Percentiles rank a stretch among this genome's conserved stretches.
These are phyloP conservation scores for Isotomurus palustris DNA, from an alignment of 2,888 invertebrate genomes.

Conservation along the genomic window DNA sequence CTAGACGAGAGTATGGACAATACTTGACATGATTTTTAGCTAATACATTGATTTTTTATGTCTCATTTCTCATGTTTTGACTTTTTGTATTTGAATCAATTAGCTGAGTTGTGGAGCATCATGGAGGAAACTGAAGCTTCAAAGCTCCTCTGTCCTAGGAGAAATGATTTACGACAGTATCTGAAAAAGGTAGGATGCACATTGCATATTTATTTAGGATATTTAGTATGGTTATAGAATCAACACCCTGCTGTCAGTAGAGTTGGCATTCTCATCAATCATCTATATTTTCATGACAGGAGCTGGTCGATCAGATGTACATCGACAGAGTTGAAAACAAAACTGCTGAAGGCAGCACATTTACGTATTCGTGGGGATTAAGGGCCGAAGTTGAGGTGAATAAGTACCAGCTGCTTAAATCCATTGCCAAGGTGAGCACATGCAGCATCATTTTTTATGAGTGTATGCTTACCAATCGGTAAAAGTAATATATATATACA, in stretches of 20 bases:
- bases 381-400: slow-evolving; percentile 14
- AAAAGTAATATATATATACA: too few relatives aligned
- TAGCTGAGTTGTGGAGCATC: too few relatives aligned
- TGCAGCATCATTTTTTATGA: too few relatives aligned
- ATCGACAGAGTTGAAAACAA: slow-evolving; percentile 5
- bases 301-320: slow-evolving; percentile 17
- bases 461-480: too few relatives aligned
- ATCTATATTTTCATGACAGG: slow-evolving; percentile 2
- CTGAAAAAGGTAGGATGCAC: slow-evolving; percentile 19
- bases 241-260: too few relatives aligned
- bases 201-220: background rate
- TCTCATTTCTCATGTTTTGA: too few relatives aligned
- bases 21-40: background rate
- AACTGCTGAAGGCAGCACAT: background rate
- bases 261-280: too few relatives aligned
- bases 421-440: slow-evolving; percentile 13
- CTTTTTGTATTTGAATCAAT: too few relatives aligned
- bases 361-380: slow-evolving; percentile 16
- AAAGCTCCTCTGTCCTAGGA: background rate
- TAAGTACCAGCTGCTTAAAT: slow-evolving; percentile 18
- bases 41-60: too few relatives aligned
- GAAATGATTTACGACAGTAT: slow-evolving; percentile 7
- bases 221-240: background rate
- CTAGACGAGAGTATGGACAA: slow-evolving; percentile 10
- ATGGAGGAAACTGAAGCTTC: too few relatives aligned